phyloP scores from a whole-genome alignment of 2,797 vertebrate species.

The Gallirallus australis region DNA sequence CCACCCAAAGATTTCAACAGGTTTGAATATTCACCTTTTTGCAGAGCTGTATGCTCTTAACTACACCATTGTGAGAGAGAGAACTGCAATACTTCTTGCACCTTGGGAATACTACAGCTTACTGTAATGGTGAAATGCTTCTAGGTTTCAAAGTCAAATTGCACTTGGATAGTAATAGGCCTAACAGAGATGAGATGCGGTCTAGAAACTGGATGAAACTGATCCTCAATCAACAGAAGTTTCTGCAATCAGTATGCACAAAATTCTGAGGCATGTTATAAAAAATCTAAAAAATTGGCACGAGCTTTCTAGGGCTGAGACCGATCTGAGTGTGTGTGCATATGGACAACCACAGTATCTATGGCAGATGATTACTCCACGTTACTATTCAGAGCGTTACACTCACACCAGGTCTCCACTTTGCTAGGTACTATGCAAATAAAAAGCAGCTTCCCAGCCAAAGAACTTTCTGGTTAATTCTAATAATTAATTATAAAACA shows the following conservation, averaged over 20 bases:
- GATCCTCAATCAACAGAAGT: not conserved
- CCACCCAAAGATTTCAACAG: not conserved
- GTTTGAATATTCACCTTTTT: not conserved
- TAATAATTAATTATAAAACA: not conserved
- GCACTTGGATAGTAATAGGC: not conserved
- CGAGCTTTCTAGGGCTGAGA: not conserved
- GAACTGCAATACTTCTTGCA: not conserved
- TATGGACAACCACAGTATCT: not conserved
- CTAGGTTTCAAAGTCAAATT: not conserved
- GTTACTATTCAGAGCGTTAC: not conserved
- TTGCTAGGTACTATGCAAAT: not conserved
- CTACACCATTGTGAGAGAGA: not conserved
- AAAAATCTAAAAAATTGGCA: not conserved
- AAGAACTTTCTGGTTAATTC: not conserved
- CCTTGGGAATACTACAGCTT: not conserved
- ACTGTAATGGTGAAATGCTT: not conserved
- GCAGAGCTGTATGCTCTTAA: not conserved
- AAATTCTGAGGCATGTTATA: not conserved
- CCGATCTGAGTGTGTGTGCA: not conserved
- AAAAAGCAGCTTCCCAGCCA: not conserved
- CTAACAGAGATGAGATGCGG: rapidly evolving
- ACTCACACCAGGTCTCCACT: not conserved
- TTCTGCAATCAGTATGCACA: not conserved
- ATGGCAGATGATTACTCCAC: not conserved
- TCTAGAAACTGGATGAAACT: not conserved